These are phyloP conservation scores for Teleogryllus occipitalis DNA, from an alignment of 1,140 invertebrate species.

Conservation along the genomic window DNA sequence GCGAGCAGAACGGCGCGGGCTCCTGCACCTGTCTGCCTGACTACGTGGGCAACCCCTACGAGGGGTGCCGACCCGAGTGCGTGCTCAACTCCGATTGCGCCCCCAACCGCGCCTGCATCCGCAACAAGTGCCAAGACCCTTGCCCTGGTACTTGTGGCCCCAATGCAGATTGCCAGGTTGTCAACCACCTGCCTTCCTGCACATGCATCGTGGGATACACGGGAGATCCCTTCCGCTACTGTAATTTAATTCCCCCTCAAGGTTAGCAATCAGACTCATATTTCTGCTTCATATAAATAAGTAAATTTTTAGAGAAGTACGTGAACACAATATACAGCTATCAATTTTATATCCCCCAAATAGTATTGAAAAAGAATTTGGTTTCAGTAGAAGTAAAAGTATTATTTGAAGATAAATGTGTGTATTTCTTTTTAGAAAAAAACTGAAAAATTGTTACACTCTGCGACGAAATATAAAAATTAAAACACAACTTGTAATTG, in stretches of 20 bases:
- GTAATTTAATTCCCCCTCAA: constrained; percentile 36
- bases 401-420: too few species aligned
- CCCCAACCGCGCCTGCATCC: constrained; percentile 56
- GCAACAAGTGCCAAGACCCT: constrained; percentile 61
- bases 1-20: constrained; percentile 53
- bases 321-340: too few species aligned
- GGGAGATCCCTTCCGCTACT: constrained; percentile 58
- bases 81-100: constrained; percentile 58
- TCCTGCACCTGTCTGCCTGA: constrained; percentile 60
- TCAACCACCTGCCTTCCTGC: constrained; percentile 62
- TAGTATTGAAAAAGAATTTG: too few species aligned
- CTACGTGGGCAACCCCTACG: constrained; percentile 67
- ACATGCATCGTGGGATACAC: constrained; percentile 57
- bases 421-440: too few species aligned
- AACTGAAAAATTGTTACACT: too few species aligned
- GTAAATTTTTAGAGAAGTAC: not conserved
- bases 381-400: too few species aligned
- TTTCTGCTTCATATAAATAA: not conserved
- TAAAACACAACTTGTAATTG: too few species aligned
- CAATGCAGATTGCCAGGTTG: constrained; percentile 64
- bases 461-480: too few species aligned
- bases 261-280: constrained; percentile 17
- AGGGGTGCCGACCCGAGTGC: constrained; percentile 68
- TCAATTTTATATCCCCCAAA: too few species aligned
- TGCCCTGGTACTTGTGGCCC: constrained; percentile 62